phyloP scores from a whole-genome alignment of 2,888 invertebrate genomes.

The Acronicta alni region DNA sequence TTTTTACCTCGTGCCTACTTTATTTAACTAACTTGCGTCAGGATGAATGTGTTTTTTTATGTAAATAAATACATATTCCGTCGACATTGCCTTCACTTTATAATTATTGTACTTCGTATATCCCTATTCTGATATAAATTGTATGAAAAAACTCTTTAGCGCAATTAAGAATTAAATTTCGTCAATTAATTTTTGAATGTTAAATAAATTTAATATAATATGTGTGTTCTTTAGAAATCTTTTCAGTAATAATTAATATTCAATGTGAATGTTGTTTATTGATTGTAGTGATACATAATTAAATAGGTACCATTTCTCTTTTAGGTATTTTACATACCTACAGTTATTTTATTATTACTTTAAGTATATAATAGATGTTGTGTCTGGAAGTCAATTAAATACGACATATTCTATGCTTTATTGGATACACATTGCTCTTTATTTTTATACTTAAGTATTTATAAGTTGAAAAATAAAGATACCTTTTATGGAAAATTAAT shows the following conservation, averaged over 20 bases:
- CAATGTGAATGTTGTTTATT: background rate
- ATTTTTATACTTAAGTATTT: too few relatives aligned
- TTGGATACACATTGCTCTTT: too few relatives aligned
- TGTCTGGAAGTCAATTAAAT: too few relatives aligned
- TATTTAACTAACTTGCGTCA: background rate
- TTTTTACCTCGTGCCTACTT: too few relatives aligned
- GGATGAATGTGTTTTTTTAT: background rate
- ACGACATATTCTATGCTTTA: too few relatives aligned
- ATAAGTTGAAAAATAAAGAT: too few relatives aligned
- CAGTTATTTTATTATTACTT: too few relatives aligned
- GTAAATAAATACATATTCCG: slow-evolving; percentile 42
- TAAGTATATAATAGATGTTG: too few relatives aligned
- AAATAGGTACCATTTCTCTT: too few relatives aligned
- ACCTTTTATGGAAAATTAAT: too few relatives aligned
- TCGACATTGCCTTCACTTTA: slow-evolving; percentile 54
- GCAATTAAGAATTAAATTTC: background rate
- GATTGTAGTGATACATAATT: too few relatives aligned
- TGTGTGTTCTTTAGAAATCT: background rate
- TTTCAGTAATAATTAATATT: background rate
- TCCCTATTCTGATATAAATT: slow-evolving; percentile 11
- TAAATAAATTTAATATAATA: background rate
- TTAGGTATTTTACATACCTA: too few relatives aligned
- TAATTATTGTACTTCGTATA: slow-evolving; percentile 10
- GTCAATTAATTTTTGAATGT: background rate
- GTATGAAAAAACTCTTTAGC: slow-evolving; percentile 20